Base-by-base conservation (phyloP, 1,140 invertebrate genomes). In the Drosophila leontia region DNA sequence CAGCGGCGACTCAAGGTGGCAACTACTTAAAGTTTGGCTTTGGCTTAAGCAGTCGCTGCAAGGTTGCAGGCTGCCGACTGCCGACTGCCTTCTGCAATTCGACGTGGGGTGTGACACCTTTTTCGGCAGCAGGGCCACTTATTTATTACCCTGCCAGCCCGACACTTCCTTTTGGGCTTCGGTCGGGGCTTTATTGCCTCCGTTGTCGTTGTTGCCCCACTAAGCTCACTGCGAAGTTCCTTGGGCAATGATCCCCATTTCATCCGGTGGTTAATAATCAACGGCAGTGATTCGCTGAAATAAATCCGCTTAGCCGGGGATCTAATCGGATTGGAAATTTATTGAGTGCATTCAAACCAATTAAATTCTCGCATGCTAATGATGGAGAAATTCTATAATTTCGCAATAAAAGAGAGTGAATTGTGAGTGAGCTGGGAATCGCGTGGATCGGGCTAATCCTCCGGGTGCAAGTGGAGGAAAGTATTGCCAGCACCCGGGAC, bases 1-100 rank as follows among this genome's bases (percentile, higher is more conserved):
- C 71, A 70, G 55, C 79, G 72, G 32, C 77, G 72, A 75, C 84
- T 87, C 78, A 72, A 80, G 84, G 84, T 87, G 84, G 61, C 47
- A 84, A 64, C 84, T 80, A 78, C 77, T 87, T 88, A 84, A 88
- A 87, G 72, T 87, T 67, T 56, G 78, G 74, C 76, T 85, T 75
- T 74, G 69, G 77, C 77, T 80, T 76, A 80, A 62, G 83, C 75
- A 78, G 63, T 58, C 50, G 17, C 69, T 57, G 57, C 62, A 60
- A 51, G 48, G 48, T 11, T 55, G 53, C 51, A 37, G 32, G 34
- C 7, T 53, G 26, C 48, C 15, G 26, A 19, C 7, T 53, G 26
- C 48, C 15, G 26, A 19, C n/a, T 55, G 34, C 60, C 29, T 35
- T 42, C 34, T 77, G 44, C 44, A 70, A n/a, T 51, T 71, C 15